These are phyloP conservation scores for Drosophila merina DNA, from an alignment of 2,888 invertebrate species.

Conservation along the genomic window DNA sequence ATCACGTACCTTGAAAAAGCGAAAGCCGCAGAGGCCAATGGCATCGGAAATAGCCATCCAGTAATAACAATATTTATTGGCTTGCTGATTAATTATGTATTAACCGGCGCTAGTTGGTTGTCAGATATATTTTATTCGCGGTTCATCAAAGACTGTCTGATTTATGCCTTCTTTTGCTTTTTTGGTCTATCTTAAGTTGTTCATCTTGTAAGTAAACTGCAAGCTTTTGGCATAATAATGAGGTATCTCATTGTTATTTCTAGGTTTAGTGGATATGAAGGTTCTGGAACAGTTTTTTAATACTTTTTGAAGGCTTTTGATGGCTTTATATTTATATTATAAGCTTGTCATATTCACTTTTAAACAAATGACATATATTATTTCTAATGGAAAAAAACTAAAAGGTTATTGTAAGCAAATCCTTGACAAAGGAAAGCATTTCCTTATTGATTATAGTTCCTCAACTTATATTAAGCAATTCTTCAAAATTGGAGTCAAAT, in stretches of 20 bases:
- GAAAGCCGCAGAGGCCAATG: conserved; percentile 81
- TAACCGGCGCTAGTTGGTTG: conserved; percentile 39
- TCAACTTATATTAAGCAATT: too few relatives aligned
- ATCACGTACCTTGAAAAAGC: conserved; percentile 77
- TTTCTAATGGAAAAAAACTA: too few relatives aligned
- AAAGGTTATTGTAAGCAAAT: too few relatives aligned
- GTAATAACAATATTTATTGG: conserved; percentile 24
- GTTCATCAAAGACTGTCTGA: conserved; percentile 37
- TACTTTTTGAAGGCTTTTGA: too few relatives aligned
- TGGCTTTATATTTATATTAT: too few relatives aligned
- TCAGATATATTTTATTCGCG: conserved; percentile 16
- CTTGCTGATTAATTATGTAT: conserved; percentile 50
- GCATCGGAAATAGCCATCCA: conserved; percentile 67
- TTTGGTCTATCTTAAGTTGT: conserved; percentile 35
- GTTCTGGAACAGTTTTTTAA: too few relatives aligned
- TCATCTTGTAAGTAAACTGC: conserved; percentile 28
- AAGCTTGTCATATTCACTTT: too few relatives aligned
- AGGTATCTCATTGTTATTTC: background rate
- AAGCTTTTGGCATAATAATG: conserved; percentile 51
- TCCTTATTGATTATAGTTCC: too few relatives aligned
- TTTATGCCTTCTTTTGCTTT: background rate
- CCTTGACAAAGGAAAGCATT: too few relatives aligned
- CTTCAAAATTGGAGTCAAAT: too few relatives aligned
- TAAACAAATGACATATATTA: too few relatives aligned
- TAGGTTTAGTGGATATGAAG: too few relatives aligned